These are phyloP conservation scores for Chouioia cunea DNA, from an alignment of 2,888 invertebrate species.

Conservation along the genomic window DNA sequence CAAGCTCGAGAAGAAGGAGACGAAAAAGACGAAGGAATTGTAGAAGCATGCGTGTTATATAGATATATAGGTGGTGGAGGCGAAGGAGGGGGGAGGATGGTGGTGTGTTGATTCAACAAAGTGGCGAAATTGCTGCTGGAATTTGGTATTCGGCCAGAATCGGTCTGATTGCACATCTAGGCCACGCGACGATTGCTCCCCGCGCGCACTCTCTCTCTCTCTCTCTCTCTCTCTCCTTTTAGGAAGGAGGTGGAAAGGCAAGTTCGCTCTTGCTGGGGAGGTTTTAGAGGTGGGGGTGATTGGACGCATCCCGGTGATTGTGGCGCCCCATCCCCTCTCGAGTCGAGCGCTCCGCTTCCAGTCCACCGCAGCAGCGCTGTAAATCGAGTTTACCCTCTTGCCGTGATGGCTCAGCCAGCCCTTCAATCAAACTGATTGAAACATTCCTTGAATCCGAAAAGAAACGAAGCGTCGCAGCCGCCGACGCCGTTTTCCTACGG, in stretches of 20 bases:
- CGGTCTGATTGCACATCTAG: conserved; percentile 69
- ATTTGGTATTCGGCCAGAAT: conserved; percentile 69
- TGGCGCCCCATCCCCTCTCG: conserved; percentile 62
- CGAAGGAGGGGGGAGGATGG: background rate
- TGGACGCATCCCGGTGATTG: conserved; percentile 69
- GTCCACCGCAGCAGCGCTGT: conserved; percentile 57
- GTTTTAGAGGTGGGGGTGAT: conserved; percentile 62
- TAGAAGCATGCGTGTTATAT: too few relatives aligned
- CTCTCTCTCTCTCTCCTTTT: conserved; percentile 47
- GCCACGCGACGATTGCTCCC: conserved; percentile 59
- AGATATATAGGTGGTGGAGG: too few relatives aligned
- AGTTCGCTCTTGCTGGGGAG: conserved; percentile 32
- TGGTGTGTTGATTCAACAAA: conserved; percentile 70
- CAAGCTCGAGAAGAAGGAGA: too few relatives aligned
- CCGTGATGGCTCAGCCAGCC: conserved; percentile 60
- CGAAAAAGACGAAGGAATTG: too few relatives aligned
- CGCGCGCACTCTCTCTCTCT: conserved; percentile 50
- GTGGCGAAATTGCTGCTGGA: conserved; percentile 68
- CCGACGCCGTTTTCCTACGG: conserved; percentile 36
- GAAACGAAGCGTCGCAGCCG: conserved; percentile 62
- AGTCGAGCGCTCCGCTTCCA: conserved; percentile 50
- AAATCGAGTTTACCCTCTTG: conserved; percentile 70
- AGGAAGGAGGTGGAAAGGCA: background rate
- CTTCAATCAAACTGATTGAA: conserved; percentile 70
- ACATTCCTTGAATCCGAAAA: conserved; percentile 69